A percentile compares a stretch with the other conserved stretches of the same genome.
phyloP scores from a whole-genome alignment of 2,113 vertebrate species.

The Laterallus jamaicensis region DNA sequence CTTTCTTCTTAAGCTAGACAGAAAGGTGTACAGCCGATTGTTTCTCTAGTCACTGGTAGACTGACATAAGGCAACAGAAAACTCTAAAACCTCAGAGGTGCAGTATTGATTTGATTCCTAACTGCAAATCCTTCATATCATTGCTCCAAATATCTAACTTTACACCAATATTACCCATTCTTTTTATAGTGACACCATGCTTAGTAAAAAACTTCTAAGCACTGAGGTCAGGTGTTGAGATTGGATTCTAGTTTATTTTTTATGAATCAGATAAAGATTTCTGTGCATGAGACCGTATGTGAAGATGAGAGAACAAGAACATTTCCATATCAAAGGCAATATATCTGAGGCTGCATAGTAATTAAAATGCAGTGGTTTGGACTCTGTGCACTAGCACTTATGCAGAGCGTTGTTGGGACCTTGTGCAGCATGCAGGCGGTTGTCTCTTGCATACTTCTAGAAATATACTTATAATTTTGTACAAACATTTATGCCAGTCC shows the following conservation, averaged over 20 bases:
- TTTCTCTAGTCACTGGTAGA: conserved; percentile 61
- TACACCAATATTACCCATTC: conserved; percentile 84
- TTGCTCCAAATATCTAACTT: conserved; percentile 83
- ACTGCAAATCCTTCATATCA: conserved; percentile 77
- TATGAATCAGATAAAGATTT: conserved; percentile 98
- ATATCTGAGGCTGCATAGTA: conserved; percentile 91
- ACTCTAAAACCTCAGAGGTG: conserved; percentile 70
- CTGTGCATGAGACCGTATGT: conserved; percentile 87
- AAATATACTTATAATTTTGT: conserved; percentile 93
- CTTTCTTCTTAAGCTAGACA: conserved; percentile 43
- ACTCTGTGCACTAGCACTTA: conserved; percentile 80
- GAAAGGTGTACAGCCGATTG: conserved; percentile 42
- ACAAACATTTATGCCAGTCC: conserved; percentile 89
- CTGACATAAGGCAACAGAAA: conserved; percentile 65
- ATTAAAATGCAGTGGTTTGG: conserved; percentile 98
- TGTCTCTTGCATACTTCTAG: conserved; percentile 85
- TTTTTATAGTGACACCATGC: conserved; percentile 86
- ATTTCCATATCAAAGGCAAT: conserved; percentile 99
- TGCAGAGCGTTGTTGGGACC: conserved; percentile 82
- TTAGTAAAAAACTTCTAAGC: conserved; percentile 88
- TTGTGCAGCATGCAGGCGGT: conserved; percentile 87
- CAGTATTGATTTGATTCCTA: conserved; percentile 78
- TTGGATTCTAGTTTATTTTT: conserved; percentile 93
- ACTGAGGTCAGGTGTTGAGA: conserved; percentile 89
- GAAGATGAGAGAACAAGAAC: conserved; percentile 88